Conservation (phyloP, 2,797 vertebrate species). For the Melanotaenia nigrans region DNA sequence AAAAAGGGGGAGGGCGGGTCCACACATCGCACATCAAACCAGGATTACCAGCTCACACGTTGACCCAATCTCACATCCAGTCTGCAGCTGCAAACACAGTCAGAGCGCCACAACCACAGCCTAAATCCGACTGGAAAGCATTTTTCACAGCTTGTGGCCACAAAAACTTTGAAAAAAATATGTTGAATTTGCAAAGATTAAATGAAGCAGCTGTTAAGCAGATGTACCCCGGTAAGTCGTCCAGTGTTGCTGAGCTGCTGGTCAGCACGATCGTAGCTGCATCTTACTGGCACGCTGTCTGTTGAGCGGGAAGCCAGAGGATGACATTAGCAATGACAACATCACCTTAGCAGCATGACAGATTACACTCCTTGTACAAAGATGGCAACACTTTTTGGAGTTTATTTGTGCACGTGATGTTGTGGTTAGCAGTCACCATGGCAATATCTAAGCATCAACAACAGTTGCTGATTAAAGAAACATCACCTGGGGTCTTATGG, state of each 20-base stretch:
- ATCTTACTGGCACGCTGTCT: constrained; percentile 37
- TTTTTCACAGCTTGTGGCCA: constrained; percentile 7
- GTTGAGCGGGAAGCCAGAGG: constrained; percentile 37
- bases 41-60: constrained; percentile 6
- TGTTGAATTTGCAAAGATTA: background rate
- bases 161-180: background rate
- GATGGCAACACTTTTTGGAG: background rate
- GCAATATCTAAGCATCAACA: constrained; percentile 22
- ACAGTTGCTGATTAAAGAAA: constrained; percentile 22
- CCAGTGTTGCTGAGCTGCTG: constrained; percentile 24
- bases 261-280: constrained; percentile 47
- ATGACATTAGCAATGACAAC: constrained; percentile 42
- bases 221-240: constrained; percentile 38
- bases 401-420: background rate
- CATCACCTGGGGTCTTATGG: constrained; percentile 54
- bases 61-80: constrained; percentile 47
- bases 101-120: constrained; percentile 11
- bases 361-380: background rate
- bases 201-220: background rate
- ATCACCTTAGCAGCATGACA: constrained; percentile 1
- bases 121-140: background rate
- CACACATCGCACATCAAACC: constrained; percentile 70
- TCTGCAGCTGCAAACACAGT: constrained; percentile 40
- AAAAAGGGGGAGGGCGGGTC: constrained; percentile 35
- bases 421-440: background rate